Conservation (phyloP, 2,888 invertebrate species). For the Shargacucullia verbasci region DNA sequence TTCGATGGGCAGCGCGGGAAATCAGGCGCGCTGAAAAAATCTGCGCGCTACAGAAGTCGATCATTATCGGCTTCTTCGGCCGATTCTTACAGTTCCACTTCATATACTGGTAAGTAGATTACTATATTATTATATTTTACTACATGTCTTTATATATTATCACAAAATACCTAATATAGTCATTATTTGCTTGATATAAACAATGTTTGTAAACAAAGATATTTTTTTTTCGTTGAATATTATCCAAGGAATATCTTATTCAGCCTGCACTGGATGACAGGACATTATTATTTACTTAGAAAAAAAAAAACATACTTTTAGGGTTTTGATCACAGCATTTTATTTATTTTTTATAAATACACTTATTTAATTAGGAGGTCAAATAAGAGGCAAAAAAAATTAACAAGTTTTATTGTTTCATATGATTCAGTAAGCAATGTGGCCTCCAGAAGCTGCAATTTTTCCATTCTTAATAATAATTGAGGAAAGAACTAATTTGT, state of each 20-base stretch:
- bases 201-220: conserved; percentile 46
- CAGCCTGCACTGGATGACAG: conserved; percentile 9
- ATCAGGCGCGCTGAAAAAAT: conserved; percentile 95
- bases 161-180: neutral
- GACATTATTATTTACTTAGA: too few species aligned
- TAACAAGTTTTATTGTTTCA: too few species aligned
- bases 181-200: neutral
- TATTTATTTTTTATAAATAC: too few species aligned
- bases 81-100: conserved; percentile 97
- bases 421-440: too few species aligned
- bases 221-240: neutral
- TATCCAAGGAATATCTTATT: conserved; percentile 24
- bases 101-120: conserved; percentile 88
- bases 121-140: neutral
- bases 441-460: too few species aligned
- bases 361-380: too few species aligned
- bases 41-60: conserved; percentile 95
- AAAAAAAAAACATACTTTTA: too few species aligned
- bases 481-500: too few species aligned
- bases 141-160: neutral
- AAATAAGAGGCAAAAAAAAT: too few species aligned
- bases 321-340: too few species aligned
- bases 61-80: conserved; percentile 98
- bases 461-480: too few species aligned
- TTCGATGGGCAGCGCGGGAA: conserved; percentile 84